Evolutionary conservation across 2,888 invertebrate genomes (phyloP), one percentile per base, ranked within the genome.

Genomic region (Tachystola acroxantha): DNA sequence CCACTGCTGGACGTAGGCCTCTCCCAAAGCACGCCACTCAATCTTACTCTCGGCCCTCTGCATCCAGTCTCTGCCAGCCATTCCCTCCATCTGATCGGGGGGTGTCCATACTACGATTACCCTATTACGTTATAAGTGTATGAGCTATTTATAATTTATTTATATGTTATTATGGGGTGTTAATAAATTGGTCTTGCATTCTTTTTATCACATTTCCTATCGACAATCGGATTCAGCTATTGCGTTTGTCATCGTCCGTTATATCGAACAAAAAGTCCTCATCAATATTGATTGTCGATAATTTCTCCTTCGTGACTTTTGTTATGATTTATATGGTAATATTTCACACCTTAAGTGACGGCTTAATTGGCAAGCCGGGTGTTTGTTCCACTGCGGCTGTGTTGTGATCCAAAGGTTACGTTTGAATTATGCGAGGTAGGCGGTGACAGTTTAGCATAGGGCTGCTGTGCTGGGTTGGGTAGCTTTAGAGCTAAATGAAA

Each of bases 281-380:
- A 53, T 54, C 37, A 55, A 50, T 51, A 55, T 50, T 46, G 39
- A 48, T 43, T 30, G 37, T 32, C 39, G 31, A 39, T 48, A 36
- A 52, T 51, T 57, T 57, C 49, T 43, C 44, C 34, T 53, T 46
- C 55, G 53, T 57, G 57, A 50, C 49, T 52, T 46, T 48, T 44
- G 34, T 47, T n/a, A 39, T 53, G 48, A 57, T 53, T 53, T 48
- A 55, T 43, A 40, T 36, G 31, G 47, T 38, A 49, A 51, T 62
- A 55, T 43, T 53, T 56, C 50, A 57, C 42, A 46, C 36, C 36
- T 45, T 36, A 50, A 45, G 40, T 43, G 57, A 52, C 57, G 44
- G 43, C 46, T 46, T 61, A 56, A 61, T 62, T 51, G 54, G 43
- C 27, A 33, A 31, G 36, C 38, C 10, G 10, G 28, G 28, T 43